Evolutionary conservation across 2,888 invertebrate species (phyloP), one percentile per base, ranked within the genome.

Genomic region (Sarcophaga rosellei): DNA sequence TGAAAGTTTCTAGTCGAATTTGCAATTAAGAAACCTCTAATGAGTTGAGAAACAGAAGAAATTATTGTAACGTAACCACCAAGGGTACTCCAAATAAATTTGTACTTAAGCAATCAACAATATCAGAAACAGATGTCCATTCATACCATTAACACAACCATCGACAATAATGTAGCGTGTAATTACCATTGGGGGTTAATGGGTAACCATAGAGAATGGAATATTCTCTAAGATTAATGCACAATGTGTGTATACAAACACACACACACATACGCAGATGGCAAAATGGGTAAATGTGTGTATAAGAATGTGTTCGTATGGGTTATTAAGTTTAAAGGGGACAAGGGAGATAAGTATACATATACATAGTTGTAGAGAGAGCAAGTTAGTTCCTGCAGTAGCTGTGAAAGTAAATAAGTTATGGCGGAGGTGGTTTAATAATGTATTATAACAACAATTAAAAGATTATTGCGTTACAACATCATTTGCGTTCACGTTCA

Each of bases 11-110:
- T 35, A 59, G 70, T 57, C 25, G 4, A 35, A 59, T 72, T 73
- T 73, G n/a, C 35, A 73, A 73, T 73, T 61, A 73, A 44, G 25
- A 73, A 73, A 61, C 20, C 72, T 45, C 20, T 61, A 44, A 59
- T 44, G 61, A 12, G 5, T 73, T 21, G 59, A 61, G 20, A 44
- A 44, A 15, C 44, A 53, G 1, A 53, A 53, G 12, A 72, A 61
- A 61, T 73, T 73, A 44, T 61, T 35, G 61, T 35, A 59, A 4
- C 12, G 6, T 21, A 72, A 35, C 59, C 59, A 35, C 44, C 20
- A 15, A 21, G 12, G 44, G 35, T 59, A 12, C 61, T 59, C 44
- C n/a, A 73, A 23, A 61, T 59, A 44, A 53, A 21, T 44, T 8
- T 20, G 44, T 15, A 15, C 15, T 53, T 15, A 21, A 44, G 35